Evolutionary conservation across 2,888 invertebrate genomes (phyloP), one percentile per base, ranked within the genome.

Genomic region (Volucella inflata): DNA sequence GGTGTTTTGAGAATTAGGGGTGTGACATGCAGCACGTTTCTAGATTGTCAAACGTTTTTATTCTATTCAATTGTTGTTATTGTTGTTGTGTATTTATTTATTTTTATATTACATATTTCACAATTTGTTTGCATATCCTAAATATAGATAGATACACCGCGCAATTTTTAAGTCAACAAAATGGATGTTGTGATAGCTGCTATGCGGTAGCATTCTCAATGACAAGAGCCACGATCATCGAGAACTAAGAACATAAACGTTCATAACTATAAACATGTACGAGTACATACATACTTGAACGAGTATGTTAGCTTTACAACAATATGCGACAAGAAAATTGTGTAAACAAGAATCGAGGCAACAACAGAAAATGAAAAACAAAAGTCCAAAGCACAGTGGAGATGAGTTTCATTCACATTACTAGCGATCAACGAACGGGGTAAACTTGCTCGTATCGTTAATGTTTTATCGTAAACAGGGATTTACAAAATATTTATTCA

Each of bases 21-120:
- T 85, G 84, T 85, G 84, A 85, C 80, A 70, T 50, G 60, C 21
- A 79, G 79, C 82, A 82, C 82, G 82, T 83, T 83, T 77, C 44
- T 83, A 55, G 46, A 67, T 83, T 78, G 55, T 57, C 36, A 77
- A 78, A 72, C 64, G 51, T 77, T 77, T 72, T 11, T 42, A 14
- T 16, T 53, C 21, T n/a, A n/a, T n/a, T n/a, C n/a, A n/a, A n/a
- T n/a, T n/a, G n/a, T 30, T 30, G 6, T 30, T 30, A 6, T 6
- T 30, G 6, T 30, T 30, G 21, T 3, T 1, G 1, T 21, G 21
- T 30, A 12, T 62, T 38, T 50, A 12, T 44, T 50, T 42, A 48
- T 14, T 6, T 16, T 36, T 46, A n/a, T 46, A 6, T 46, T 2
- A 17, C 30, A 30, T n/a, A 30, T 30, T 62, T 44, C 44, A n/a